Base-by-base conservation (phyloP, 2,888 invertebrate genomes). In the Yponomeuta malinellus region DNA sequence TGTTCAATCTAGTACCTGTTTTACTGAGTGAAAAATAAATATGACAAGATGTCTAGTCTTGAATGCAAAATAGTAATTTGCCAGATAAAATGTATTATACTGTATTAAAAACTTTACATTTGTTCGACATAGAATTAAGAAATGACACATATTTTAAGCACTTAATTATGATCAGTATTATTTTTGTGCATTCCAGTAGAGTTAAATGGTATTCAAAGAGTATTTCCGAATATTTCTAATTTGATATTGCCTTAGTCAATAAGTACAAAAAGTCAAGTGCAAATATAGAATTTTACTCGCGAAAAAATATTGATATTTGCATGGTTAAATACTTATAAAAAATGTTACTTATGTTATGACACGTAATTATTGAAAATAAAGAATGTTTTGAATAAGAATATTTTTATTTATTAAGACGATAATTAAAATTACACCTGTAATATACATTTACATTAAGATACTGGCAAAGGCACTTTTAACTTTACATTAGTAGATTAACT, bases 221-320 rank as follows among this genome's bases (percentile, higher is more conserved):
- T 90, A 90, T 90, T 80, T 77, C 71, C 73, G 76, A 76, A 90
- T 90, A 90, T 87, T 90, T 78, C 88, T 59, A 88, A 81, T 88
- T 89, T 88, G 86, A 76, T 75, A 85, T 87, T 88, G 87, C 85
- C 79, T 71, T 74, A 72, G 71, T 69, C 33, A 29, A 63, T 70
- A 65, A 69, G 15, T 68, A 69, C 52, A 69, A 68, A 67, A 66
- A 68, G 68, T 72, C 67, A 68, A 23, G 65, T 68, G 67, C 67
- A 59, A 73, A 43, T 72, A 65, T 71, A 70, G 31, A 68, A 68
- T 71, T 48, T 71, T 64, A 59, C 52, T 59, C 52, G 9, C 1
- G 48, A 48, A 8, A 23, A 48, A 48, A 66, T 66, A 48, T 29
- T 65, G 10, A 59, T 69, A 72, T 67, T 74, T 72, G 59, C 74